These are phyloP conservation scores for Pterophyllum scalare DNA, from an alignment of 2,113 vertebrate species.

Conservation along the genomic window DNA sequence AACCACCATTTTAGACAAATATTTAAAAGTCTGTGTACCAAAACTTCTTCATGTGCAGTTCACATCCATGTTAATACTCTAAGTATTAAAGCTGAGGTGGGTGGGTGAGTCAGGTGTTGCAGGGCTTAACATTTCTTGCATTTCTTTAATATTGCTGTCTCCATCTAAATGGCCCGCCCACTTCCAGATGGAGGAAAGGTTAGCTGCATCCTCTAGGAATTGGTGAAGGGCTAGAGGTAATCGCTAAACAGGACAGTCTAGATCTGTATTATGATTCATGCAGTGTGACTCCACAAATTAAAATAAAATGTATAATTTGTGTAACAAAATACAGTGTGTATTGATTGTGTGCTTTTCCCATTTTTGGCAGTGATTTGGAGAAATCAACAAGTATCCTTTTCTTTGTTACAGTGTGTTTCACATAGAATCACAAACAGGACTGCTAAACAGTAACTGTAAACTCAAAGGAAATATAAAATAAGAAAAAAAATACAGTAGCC, in stretches of 20 bases:
- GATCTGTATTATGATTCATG: neutral
- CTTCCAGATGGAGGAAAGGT: neutral
- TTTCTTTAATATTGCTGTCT: neutral
- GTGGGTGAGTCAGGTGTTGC: neutral
- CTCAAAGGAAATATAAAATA: too few relatives aligned
- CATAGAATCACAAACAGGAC: neutral
- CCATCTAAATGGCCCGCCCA: neutral
- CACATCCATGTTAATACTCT: neutral
- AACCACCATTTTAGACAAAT: neutral
- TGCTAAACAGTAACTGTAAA: neutral
- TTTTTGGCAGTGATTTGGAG: neutral
- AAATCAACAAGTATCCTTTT: neutral
- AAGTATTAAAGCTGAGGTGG: neutral
- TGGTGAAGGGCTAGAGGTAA: neutral
- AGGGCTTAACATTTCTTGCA: too few relatives aligned
- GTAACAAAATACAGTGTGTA: neutral
- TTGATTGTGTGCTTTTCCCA: neutral
- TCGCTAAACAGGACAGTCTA: neutral
- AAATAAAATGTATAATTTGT: neutral
- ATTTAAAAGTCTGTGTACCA: neutral
- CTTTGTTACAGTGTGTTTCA: neutral
- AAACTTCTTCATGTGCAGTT: neutral
- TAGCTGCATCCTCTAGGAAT: neutral
- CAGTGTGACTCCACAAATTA: neutral
- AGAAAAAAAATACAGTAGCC: neutral